phyloP scores from a whole-genome alignment of 1,140 invertebrate genomes.

The Delia radicum region DNA sequence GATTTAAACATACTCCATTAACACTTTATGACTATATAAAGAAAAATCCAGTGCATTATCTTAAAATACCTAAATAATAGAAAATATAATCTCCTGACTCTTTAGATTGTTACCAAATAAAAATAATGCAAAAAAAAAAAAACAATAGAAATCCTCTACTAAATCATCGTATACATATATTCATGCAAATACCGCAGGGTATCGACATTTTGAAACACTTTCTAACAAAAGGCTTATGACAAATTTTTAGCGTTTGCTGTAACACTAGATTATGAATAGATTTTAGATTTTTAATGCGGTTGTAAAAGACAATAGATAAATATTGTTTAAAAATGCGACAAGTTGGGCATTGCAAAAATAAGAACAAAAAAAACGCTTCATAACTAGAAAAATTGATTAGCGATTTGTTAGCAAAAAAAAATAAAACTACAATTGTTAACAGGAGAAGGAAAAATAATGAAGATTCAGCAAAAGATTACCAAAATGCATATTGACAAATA shows the following conservation, averaged over 20 bases:
- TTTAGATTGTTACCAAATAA: not conserved
- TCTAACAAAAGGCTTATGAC: slow-evolving; percentile 9
- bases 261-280: not conserved
- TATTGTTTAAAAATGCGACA: not conserved
- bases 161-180: not conserved
- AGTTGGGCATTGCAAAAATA: not conserved
- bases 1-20: too few species aligned
- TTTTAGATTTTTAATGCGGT: not conserved
- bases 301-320: slow-evolving; percentile 2
- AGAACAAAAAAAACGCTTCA: not conserved
- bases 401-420: not conserved
- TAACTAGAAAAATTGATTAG: not conserved
- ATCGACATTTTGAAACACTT: slow-evolving; percentile 21
- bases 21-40: not conserved
- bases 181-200: slow-evolving; percentile 6
- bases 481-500: too few species aligned
- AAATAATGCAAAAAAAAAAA: too few species aligned
- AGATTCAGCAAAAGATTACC: not conserved
- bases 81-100: not conserved
- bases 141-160: not conserved
- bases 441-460: not conserved
- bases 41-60: not conserved
- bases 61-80: not conserved
- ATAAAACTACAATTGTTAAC: not conserved
- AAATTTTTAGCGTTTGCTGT: not conserved